A percentile compares a stretch with the other conserved stretches of the same genome.
Conservation (phyloP, 1,140 invertebrate genomes). For the Drosophila biarmipes region DNA sequence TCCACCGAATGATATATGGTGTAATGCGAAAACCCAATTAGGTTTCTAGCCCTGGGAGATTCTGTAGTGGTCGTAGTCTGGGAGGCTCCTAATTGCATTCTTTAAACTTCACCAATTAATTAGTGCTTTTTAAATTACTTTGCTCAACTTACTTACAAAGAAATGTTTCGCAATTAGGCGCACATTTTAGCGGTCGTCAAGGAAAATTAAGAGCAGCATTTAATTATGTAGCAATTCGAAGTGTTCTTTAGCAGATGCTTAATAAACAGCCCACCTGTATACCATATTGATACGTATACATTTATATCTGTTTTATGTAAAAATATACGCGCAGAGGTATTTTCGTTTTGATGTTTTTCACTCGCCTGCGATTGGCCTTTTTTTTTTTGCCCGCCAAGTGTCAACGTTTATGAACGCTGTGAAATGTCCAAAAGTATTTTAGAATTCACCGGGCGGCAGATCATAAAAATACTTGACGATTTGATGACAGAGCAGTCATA, state of each 20-base stretch:
- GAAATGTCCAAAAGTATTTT: slow-evolving; percentile 59
- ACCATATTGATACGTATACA: background rate
- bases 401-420: slow-evolving; percentile 41
- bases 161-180: background rate
- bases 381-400: slow-evolving; percentile 30
- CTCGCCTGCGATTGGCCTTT: slow-evolving; percentile 30
- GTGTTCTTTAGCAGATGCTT: background rate
- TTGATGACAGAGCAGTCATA: slow-evolving; percentile 34
- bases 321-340: slow-evolving; percentile 11
- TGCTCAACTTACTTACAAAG: background rate
- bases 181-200: background rate
- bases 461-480: slow-evolving; percentile 52
- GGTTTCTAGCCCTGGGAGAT: background rate
- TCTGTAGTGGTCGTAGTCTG: background rate
- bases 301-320: slow-evolving; percentile 23
- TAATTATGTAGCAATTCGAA: slow-evolving; percentile 10
- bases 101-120: background rate
- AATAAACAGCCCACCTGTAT: slow-evolving; percentile 21
- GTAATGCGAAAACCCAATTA: slow-evolving; percentile 16
- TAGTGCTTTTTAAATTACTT: background rate
- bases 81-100: background rate
- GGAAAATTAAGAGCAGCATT: background rate
- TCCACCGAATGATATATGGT: slow-evolving; percentile 9
- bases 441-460: slow-evolving; percentile 31
- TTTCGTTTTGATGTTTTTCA: slow-evolving; percentile 21